Conservation (phyloP, 1,140 invertebrate genomes). For the Penaeus japonicus region DNA sequence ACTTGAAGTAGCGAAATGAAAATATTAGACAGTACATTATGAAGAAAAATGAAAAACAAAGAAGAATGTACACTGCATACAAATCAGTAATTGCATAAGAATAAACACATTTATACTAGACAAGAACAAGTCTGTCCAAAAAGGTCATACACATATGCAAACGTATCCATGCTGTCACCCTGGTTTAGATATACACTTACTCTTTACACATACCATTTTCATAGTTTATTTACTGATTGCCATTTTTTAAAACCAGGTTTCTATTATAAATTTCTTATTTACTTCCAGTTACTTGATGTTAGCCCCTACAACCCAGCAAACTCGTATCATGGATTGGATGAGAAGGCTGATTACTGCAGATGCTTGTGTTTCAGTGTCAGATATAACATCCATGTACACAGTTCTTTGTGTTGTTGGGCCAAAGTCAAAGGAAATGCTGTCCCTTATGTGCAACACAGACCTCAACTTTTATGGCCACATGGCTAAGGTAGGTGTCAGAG, state of each 20-base stretch:
- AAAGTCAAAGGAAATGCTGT: constrained; percentile 84
- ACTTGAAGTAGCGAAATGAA: too few species aligned
- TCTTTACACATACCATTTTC: background rate
- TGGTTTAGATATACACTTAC: too few species aligned
- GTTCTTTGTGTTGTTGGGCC: constrained; percentile 96
- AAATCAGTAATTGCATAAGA: too few species aligned
- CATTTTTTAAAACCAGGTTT: too few species aligned
- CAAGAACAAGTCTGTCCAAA: too few species aligned
- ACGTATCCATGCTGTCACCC: too few species aligned
- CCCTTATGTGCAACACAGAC: constrained; percentile 90
- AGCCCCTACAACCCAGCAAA: constrained; percentile 96
- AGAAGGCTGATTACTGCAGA: constrained; percentile 80
- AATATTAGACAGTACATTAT: too few species aligned
- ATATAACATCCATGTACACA: constrained; percentile 97
- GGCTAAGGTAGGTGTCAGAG: constrained; percentile 65
- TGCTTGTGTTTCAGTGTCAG: constrained; percentile 82
- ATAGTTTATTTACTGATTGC: too few species aligned
- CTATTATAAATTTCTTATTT: background rate
- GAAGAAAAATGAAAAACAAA: too few species aligned
- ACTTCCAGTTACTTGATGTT: constrained; percentile 95
- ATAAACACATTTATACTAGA: too few species aligned
- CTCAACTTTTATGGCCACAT: constrained; percentile 95
- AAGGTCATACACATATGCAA: too few species aligned
- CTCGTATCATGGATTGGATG: constrained; percentile 92
- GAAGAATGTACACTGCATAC: too few species aligned